Base-by-base conservation (phyloP, 2,797 vertebrate genomes). In the Poecilia picta region DNA sequence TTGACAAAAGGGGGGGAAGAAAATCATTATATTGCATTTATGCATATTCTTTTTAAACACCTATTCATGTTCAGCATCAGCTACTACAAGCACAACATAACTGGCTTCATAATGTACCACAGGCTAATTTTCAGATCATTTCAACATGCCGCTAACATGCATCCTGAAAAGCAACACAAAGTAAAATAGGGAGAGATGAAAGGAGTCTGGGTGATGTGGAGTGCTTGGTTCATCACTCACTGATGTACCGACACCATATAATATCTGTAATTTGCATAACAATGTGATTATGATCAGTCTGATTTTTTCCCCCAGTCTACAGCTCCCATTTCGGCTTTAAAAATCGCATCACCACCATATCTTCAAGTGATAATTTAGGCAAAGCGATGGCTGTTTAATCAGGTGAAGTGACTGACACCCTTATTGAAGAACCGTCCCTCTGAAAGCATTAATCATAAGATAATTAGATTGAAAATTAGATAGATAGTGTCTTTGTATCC, bases 381-480 rank as follows among this genome's bases (percentile, higher is more conserved):
- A 90, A 88, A 84, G 79, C 74, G 39, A 20, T 70, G 87, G 83
- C 84, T 88, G 77, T 89, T 89, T 88, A 88, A 88, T 90, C 90
- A 89, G 83, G 82, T 91, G 82, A 89, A 91, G 90, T 91, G 91
- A 92, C 83, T 85, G 85, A 85, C 43, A 75, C 86, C 72, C 66
- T 53, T 77, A 79, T 51, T 77, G 80, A 79, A 85, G 73, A 87
- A 83, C 79, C 75, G 8, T 55, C 68, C 25, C 41, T 75, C 64
- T 77, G 53, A 64, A 83, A 85, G 76, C 81, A 92, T 92, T 92
- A 89, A 92, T 93, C 87, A 92, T 73, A 59, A 83, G 62, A 84
- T 90, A 92, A 95, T 92, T 92, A 88, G 83, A 92, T 84, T 88
- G 74, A 89, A 86, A 92, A 91, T 93, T 85, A 91, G 76, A 51